phyloP scores from a whole-genome alignment of 2,888 invertebrate genomes.

The Therioaphis trifolii region DNA sequence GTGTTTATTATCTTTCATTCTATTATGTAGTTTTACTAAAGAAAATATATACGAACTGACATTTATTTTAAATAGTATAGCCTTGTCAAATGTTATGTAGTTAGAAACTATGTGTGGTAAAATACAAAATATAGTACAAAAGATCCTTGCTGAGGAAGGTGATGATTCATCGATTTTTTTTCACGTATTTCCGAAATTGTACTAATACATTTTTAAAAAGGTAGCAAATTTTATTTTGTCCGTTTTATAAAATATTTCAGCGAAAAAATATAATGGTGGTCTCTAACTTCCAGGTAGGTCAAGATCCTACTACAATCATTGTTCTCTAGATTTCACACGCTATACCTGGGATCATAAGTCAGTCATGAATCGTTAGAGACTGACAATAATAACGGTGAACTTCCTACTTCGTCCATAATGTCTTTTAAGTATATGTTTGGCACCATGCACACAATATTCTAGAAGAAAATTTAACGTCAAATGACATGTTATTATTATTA shows the following conservation, averaged over 20 bases:
- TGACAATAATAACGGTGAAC: constrained; percentile 56
- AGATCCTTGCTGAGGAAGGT: neutral
- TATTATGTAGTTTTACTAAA: neutral
- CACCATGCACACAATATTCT: constrained; percentile 14
- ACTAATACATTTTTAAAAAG: constrained; percentile 7
- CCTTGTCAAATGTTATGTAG: neutral
- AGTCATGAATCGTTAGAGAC: constrained; percentile 58
- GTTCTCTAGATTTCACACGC: constrained; percentile 49
- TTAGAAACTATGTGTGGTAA: too few relatives aligned
- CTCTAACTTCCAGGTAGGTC: constrained; percentile 47
- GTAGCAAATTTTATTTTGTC: neutral
- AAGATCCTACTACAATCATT: constrained; percentile 32
- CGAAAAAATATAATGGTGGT: constrained; percentile 14
- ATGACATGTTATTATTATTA: neutral
- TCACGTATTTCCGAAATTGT: neutral
- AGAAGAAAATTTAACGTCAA: constrained; percentile 18
- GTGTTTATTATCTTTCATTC: neutral
- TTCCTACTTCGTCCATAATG: constrained; percentile 46
- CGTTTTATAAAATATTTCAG: constrained; percentile 20
- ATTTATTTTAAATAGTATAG: neutral
- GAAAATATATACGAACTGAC: neutral
- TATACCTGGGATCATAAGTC: constrained; percentile 50
- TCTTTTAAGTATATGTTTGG: constrained; percentile 52
- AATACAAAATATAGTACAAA: constrained; percentile 3
- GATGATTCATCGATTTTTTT: neutral